Evolutionary conservation across 2,888 invertebrate genomes (phyloP), one percentile per base, ranked within the genome.

Genomic region (Gastrophysa polygoni): DNA sequence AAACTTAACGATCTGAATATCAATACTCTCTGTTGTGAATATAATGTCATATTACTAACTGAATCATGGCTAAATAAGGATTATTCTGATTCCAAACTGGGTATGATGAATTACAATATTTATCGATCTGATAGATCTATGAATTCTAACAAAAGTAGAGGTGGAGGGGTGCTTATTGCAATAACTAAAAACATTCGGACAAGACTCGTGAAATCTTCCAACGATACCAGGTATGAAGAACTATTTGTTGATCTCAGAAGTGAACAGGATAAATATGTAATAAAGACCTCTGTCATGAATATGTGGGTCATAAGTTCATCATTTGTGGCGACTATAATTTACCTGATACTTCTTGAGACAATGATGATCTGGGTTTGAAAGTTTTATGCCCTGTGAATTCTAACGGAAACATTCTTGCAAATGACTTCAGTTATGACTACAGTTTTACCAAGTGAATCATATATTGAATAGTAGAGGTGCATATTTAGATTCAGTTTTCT

Each of bases 381-480:
- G 4, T 24, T 11, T n/a, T 6, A 21, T 49, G 28, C 21, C 49
- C 49, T 49, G 7, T 49, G 24, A 49, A 49, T 49, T 49, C 49
- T 28, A 50, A 50, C 29, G 29, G 29, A 29, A 50, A 29, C 16
- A 50, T 50, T 50, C 49, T 50, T 50, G 49, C 49, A 50, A 50
- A 50, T 50, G 49, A 50, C 49, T 50, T 50, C 29, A n/a, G 49
- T 50, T 50, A 28, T 29, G n/a, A n/a, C 28, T 50, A 50, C 29
- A 50, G 49, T 50, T 50, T 50, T 14, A 50, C 49, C 49, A 50
- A 50, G 49, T 50, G 48, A 48, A 48, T 48, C 48, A 48, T 48
- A 21, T 48, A 48, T 17, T 48, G 49, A 50, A 50, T 50, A 50
- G 49, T 50, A 29, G 49, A 28, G 49, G 49, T 50, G 28, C 49